phyloP scores from a whole-genome alignment of 2,113 vertebrate species.

The Marmota monax region DNA sequence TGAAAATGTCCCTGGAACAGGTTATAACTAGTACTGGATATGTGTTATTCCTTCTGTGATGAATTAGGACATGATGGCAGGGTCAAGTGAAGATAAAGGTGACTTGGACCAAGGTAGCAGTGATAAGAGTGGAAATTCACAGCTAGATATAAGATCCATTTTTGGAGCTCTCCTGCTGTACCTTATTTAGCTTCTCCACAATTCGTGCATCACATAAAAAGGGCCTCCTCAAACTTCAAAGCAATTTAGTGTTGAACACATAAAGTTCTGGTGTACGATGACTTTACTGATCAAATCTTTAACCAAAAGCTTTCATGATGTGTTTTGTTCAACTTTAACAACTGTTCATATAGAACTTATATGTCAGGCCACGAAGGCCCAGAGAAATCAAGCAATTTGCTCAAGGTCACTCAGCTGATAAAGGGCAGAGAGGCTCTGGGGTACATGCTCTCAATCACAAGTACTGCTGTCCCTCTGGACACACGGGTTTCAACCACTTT shows the following conservation, averaged over 20 bases:
- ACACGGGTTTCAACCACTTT: neutral
- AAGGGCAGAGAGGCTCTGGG: neutral
- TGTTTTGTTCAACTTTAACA: neutral
- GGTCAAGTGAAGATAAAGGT: neutral
- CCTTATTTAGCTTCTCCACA: neutral
- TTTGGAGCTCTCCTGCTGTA: neutral
- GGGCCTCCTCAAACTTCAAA: neutral
- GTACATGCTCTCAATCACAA: accelerated
- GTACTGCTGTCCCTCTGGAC: neutral
- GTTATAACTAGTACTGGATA: too few species aligned
- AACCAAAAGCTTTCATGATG: neutral
- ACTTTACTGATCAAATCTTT: neutral
- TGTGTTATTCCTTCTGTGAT: neutral
- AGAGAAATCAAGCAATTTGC: neutral
- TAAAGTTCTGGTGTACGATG: neutral
- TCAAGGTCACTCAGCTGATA: neutral
- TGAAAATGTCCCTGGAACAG: neutral
- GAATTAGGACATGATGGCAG: neutral
- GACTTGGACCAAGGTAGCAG: neutral
- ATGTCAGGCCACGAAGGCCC: too few species aligned
- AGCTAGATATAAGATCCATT: too few species aligned
- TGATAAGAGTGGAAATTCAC: neutral
- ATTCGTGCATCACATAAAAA: accelerated
- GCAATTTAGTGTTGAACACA: neutral
- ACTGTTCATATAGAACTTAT: neutral